phyloP scores from a whole-genome alignment of 2,113 vertebrate genomes.

The human region DNA sequence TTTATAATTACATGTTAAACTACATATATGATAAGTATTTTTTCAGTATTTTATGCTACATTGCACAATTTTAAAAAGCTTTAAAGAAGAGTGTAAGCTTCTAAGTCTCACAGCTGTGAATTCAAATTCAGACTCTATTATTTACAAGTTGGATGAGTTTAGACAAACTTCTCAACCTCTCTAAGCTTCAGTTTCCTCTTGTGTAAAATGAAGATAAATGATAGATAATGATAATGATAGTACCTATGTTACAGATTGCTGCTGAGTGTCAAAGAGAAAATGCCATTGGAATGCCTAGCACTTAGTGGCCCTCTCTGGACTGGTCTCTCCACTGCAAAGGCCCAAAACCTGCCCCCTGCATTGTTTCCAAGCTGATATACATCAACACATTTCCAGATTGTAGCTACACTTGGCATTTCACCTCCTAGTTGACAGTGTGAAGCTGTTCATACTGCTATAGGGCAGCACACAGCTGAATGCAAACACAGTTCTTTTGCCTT shows the following conservation, averaged over 20 bases:
- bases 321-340: not conserved
- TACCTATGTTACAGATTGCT: not conserved
- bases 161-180: not conserved
- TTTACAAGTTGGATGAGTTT: not conserved
- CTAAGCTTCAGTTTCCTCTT: not conserved
- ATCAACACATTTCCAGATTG: not conserved
- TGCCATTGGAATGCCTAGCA: not conserved
- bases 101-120: not conserved
- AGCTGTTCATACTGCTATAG: not conserved
- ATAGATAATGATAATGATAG: not conserved
- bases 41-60: not conserved
- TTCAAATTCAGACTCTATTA: not conserved
- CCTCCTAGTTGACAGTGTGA: not conserved
- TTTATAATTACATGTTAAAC: not conserved
- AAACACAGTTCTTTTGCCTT: not conserved
- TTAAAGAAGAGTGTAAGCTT: not conserved
- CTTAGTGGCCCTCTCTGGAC: not conserved
- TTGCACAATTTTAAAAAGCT: slow-evolving; percentile 16
- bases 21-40: not conserved
- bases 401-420: not conserved
- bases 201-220: not conserved
- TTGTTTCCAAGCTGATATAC: not conserved
- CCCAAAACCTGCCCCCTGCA: not conserved
- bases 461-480: not conserved
- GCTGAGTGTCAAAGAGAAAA: not conserved